Evolutionary conservation across 2,113 vertebrate genomes (phyloP).

Genomic region (Cebidichthys violaceus): DNA sequence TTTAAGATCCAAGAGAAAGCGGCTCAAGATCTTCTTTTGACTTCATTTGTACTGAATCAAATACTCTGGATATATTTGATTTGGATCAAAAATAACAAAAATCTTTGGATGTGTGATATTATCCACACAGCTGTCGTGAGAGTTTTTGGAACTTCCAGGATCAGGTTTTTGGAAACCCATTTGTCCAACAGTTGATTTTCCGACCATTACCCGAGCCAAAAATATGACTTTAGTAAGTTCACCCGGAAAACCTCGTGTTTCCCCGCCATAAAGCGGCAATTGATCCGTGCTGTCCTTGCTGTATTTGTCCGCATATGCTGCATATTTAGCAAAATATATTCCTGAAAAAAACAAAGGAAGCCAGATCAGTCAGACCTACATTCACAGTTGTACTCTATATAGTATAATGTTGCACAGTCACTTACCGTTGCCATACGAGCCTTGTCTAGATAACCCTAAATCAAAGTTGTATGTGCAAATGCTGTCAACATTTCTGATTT

Average conservation of each 20-base stretch:
- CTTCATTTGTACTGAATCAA: constrained; percentile 87
- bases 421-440: constrained; percentile 87
- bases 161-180: constrained; percentile 84
- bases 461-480: constrained; percentile 94
- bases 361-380: neutral
- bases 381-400: neutral
- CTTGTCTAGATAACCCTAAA: constrained; percentile 84
- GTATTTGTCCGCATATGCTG: constrained; percentile 84
- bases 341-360: constrained; percentile 76
- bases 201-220: constrained; percentile 88
- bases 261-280: constrained; percentile 63
- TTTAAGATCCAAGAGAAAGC: neutral
- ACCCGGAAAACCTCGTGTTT: accelerated
- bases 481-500: constrained; percentile 84
- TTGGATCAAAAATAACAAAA: constrained; percentile 90
- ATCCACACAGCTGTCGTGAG: constrained; percentile 90
- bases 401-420: neutral
- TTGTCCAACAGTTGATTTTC: constrained; percentile 82
- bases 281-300: constrained; percentile 65
- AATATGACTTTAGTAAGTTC: constrained; percentile 82
- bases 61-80: constrained; percentile 94
- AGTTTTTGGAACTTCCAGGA: constrained; percentile 80
- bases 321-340: constrained; percentile 89
- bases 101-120: constrained; percentile 82
- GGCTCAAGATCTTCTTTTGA: neutral